phyloP scores from a whole-genome alignment of 2,888 invertebrate species.

The Chirona hameri region DNA sequence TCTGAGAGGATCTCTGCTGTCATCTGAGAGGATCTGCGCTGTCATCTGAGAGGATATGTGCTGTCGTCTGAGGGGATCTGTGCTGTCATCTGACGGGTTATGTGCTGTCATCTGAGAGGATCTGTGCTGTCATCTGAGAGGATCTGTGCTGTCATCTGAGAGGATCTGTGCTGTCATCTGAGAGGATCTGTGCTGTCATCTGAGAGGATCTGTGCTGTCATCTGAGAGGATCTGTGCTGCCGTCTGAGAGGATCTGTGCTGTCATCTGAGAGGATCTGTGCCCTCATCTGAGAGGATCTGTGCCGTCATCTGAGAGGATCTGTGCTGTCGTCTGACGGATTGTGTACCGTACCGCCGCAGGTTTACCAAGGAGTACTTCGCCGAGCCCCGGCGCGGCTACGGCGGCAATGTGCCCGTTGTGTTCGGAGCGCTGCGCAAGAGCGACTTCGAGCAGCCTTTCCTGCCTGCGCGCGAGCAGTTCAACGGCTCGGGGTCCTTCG shows the following conservation, averaged over 20 bases:
- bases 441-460: conserved; percentile 57
- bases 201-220: background rate
- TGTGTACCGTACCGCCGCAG: conserved; percentile 42
- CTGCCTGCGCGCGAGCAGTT: conserved; percentile 64
- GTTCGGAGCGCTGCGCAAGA: conserved; percentile 53
- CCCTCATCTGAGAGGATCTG: too few species aligned
- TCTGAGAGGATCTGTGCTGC: background rate
- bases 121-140: background rate
- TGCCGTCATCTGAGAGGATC: too few species aligned
- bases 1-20: too few species aligned
- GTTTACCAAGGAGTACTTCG: conserved; percentile 61
- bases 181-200: background rate
- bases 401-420: conserved; percentile 56
- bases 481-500: conserved; percentile 64
- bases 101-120: too few species aligned
- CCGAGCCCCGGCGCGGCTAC: conserved; percentile 62
- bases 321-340: too few species aligned
- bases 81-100: too few species aligned
- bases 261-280: too few species aligned
- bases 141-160: background rate
- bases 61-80: too few species aligned
- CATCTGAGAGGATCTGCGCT: too few species aligned
- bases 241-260: background rate
- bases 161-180: background rate
- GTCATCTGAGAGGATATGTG: too few species aligned